A percentile compares a stretch with the other conserved stretches of the same genome.
Conservation (phyloP, 2,888 invertebrate genomes). For the Chloroclysta siterata region DNA sequence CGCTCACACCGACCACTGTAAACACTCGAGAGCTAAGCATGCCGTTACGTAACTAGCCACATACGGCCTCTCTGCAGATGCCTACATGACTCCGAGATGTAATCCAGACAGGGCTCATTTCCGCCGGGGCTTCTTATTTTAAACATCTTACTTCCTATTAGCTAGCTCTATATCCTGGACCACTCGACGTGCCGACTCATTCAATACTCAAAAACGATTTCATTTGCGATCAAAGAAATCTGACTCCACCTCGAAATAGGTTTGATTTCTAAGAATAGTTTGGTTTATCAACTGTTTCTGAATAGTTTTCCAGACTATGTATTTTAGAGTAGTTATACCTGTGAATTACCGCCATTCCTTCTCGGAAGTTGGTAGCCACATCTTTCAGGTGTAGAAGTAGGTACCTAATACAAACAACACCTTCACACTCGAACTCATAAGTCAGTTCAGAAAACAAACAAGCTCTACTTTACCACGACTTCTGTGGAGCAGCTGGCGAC, state of each 20-base stretch:
- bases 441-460: constrained; percentile 6
- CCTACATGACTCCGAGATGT: constrained; percentile 40
- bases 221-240: constrained; percentile 24
- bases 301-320: constrained; percentile 19
- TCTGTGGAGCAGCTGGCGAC: not conserved
- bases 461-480: not conserved
- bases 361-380: constrained; percentile 13
- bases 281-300: constrained; percentile 13
- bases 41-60: constrained; percentile 71
- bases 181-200: constrained; percentile 18
- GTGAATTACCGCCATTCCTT: constrained; percentile 8
- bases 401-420: constrained; percentile 3
- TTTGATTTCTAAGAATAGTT: constrained; percentile 24
- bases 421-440: not conserved
- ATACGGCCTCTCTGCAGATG: constrained; percentile 45
- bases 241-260: constrained; percentile 15
- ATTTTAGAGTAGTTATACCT: constrained; percentile 23
- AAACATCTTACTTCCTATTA: constrained; percentile 27
- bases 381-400: not conserved
- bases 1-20: constrained; percentile 71
- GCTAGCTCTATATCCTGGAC: constrained; percentile 21
- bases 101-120: constrained; percentile 30
- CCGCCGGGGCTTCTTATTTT: constrained; percentile 32
- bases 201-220: constrained; percentile 18
- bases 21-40: constrained; percentile 69